Percentiles rank a stretch among this genome's conserved stretches.
Evolutionary conservation across 2,797 vertebrate genomes (phyloP).

Genomic region (Leucoraja ocellata): DNA sequence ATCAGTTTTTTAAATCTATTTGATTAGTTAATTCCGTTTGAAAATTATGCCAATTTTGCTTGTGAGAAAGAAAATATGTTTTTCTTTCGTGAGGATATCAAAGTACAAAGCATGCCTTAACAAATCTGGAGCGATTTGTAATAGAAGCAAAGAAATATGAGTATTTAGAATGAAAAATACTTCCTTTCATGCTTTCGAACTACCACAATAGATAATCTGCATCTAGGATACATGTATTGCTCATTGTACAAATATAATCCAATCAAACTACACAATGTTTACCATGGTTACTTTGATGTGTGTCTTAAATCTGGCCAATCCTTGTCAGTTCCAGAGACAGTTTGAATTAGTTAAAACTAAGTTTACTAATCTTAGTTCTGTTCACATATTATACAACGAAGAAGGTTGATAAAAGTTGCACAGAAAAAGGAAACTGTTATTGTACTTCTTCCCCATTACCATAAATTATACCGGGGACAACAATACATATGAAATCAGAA

Average conservation of each 20-base stretch:
- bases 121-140: not conserved
- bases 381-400: not conserved
- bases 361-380: conserved; percentile 2
- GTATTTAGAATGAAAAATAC: not conserved
- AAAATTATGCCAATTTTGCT: conserved; percentile 4
- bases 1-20: not conserved
- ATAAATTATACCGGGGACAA: not conserved
- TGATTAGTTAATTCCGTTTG: not conserved
- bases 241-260: conserved; percentile 10
- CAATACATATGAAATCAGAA: not conserved
- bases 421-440: not conserved
- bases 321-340: not conserved
- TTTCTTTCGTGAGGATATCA: not conserved
- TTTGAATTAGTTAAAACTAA: conserved; percentile 15
- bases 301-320: not conserved
- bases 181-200: not conserved
- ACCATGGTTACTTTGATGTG: not conserved
- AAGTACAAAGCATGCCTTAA: not conserved
- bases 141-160: not conserved
- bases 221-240: conserved; percentile 3
- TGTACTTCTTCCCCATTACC: not conserved
- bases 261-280: not conserved
- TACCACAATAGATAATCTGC: not conserved
- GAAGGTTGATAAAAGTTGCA: not conserved
- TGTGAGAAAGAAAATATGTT: not conserved